Evolutionary conservation across 2,888 invertebrate genomes (phyloP), one percentile per base, ranked within the genome.

Genomic region (Rhamphomyia laevipes): DNA sequence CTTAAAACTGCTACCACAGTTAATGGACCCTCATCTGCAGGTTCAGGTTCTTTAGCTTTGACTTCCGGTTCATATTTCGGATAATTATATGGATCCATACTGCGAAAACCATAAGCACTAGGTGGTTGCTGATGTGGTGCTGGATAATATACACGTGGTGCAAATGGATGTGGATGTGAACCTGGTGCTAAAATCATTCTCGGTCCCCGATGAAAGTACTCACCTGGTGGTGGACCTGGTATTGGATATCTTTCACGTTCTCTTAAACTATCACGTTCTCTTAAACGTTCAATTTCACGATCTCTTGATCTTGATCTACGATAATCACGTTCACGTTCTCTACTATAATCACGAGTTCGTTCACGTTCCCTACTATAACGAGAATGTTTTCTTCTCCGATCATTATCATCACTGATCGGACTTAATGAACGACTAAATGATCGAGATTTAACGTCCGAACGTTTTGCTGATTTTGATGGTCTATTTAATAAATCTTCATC

Each of bases 1-100:
- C 89, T 74, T 50, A 90, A 67, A 45, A 86, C 82, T 21, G 77
- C 77, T 3, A 85, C 80, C 9, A 83, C 74, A 18, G 76, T 77
- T 10, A 76, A 61, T 15, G 74, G 74, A 1, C 63, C 70, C 43
- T 78, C 76, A 49, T 78, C 77, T 11, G 65, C 56, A 11, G 59
- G 59, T 35, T 72, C 68, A 43, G 69, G 68, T 46, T 66, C 64
- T 4, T 45, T 2, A 2, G 52, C 53, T 35, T 71, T 68, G 63
- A 67, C 35, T 58, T 59, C 47, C 57, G 54, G 40, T 11, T 63
- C 65, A 51, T 70, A 69, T 51, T 67, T 65, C 2, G 68, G 67
- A 57, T 66, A 67, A 38, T 59, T 51, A 15, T 65, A 63, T 1
- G 68, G 57, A 47, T 68, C 67, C 47, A 68, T 51, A 3, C 67